Conservation (phyloP, 2,113 vertebrate genomes). For the Dicentrarchus labrax region DNA sequence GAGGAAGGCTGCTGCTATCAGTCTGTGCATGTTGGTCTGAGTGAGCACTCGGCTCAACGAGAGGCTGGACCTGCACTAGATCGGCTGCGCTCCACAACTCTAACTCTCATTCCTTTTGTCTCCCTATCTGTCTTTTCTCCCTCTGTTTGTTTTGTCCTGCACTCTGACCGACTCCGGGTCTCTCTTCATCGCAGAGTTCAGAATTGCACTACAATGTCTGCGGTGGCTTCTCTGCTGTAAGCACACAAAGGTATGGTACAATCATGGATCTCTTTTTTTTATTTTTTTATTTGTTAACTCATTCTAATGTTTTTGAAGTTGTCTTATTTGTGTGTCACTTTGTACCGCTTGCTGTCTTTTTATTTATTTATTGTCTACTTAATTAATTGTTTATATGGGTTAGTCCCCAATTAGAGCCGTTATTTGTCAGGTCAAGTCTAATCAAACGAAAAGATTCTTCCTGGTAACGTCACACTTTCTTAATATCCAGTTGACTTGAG, state of each 20-base stretch:
- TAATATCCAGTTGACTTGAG: conserved; percentile 1
- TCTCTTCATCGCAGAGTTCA: conserved; percentile 78
- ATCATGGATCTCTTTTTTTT: background rate
- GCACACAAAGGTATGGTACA: conserved; percentile 78
- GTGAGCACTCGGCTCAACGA: conserved; percentile 37
- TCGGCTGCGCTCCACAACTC: conserved; percentile 48
- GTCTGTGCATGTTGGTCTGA: conserved; percentile 59
- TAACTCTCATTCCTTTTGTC: conserved; percentile 56
- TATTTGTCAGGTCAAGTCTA: conserved; percentile 7
- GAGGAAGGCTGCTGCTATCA: conserved; percentile 81
- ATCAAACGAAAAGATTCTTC: conserved; percentile 22
- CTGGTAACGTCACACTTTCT: background rate
- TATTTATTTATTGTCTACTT: background rate
- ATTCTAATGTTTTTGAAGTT: background rate
- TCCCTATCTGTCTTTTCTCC: conserved; percentile 36
- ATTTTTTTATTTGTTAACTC: background rate
- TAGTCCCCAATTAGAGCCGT: background rate
- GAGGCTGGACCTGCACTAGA: conserved; percentile 35
- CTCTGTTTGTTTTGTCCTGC: conserved; percentile 70
- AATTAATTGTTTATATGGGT: conserved; percentile 9
- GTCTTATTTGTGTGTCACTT: background rate
- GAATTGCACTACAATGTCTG: conserved; percentile 83
- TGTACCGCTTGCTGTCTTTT: background rate
- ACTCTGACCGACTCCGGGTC: conserved; percentile 72
- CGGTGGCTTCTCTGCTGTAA: conserved; percentile 82